A percentile compares a stretch with the other conserved stretches of the same genome.
These are phyloP conservation scores for Struthidea cinerea DNA, from an alignment of 2,113 vertebrate genomes.

Conservation along the genomic window DNA sequence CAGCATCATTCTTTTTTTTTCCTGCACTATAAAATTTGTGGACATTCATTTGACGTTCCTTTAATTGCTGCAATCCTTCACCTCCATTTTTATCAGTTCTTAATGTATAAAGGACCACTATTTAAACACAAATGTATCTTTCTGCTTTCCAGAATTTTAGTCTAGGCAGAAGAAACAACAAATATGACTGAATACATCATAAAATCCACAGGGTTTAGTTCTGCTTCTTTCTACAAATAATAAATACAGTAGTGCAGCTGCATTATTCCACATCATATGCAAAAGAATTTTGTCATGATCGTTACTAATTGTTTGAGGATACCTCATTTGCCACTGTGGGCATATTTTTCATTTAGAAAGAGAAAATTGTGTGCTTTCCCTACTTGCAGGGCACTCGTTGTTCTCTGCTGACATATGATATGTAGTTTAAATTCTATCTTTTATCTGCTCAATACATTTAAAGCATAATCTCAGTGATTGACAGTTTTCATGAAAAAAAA, in stretches of 20 bases:
- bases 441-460: conserved; percentile 64
- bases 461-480: conserved; percentile 66
- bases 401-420: conserved; percentile 58
- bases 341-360: conserved; percentile 13
- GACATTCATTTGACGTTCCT: background rate
- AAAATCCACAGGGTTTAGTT: background rate
- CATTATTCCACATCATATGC: background rate
- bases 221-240: background rate
- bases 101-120: background rate
- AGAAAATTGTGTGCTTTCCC: conserved; percentile 5
- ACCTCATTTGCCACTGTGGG: background rate
- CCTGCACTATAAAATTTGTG: background rate
- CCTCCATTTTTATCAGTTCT: background rate
- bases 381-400: conserved; percentile 26
- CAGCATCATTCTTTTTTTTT: background rate
- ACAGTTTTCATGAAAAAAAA: conserved; percentile 63
- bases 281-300: background rate
- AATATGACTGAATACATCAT: background rate
- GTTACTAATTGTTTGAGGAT: conserved; percentile 48
- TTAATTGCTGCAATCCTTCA: background rate
- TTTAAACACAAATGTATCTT: background rate
- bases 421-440: conserved; percentile 69
- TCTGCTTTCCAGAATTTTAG: background rate
- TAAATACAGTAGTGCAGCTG: background rate
- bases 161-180: background rate